phyloP scores from a whole-genome alignment of 2,797 vertebrate species.

The Gymnocypris eckloni region DNA sequence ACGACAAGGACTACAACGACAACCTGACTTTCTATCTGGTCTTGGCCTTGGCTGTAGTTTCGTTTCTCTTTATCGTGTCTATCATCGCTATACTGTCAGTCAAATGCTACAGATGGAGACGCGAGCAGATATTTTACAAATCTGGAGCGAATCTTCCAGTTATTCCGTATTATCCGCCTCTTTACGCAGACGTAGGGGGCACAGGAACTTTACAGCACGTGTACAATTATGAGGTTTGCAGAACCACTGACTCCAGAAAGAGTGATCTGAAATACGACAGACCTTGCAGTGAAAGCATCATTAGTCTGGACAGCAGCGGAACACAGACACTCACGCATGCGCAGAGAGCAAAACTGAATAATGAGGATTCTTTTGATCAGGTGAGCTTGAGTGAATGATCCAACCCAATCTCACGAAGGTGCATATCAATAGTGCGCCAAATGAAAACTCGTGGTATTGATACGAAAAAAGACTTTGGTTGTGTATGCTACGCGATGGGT shows the following conservation, averaged over 20 bases:
- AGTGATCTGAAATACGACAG: conserved; percentile 60
- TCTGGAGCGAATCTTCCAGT: conserved; percentile 60
- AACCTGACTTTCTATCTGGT: conserved; percentile 38
- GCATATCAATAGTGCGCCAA: too few relatives aligned
- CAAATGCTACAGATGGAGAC: conserved; percentile 60
- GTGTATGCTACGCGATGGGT: too few relatives aligned
- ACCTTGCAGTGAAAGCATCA: conserved; percentile 51
- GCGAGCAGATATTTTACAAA: conserved; percentile 58
- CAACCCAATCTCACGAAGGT: too few relatives aligned
- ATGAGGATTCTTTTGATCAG: conserved; percentile 34
- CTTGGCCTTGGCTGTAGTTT: conserved; percentile 62
- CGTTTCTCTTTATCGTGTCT: conserved; percentile 64
- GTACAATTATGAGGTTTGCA: conserved; percentile 66
- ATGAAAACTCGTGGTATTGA: too few relatives aligned
- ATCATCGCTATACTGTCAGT: conserved; percentile 59
- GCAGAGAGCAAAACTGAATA: conserved; percentile 13
- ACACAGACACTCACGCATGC: conserved; percentile 33
- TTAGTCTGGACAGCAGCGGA: conserved; percentile 52
- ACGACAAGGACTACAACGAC: conserved; percentile 53
- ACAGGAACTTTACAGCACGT: conserved; percentile 65
- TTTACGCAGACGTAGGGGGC: conserved; percentile 62
- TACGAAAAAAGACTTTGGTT: too few relatives aligned
- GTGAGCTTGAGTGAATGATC: background rate
- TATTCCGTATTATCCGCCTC: conserved; percentile 66
- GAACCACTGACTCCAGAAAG: conserved; percentile 64